Base-by-base conservation (phyloP, 2,888 invertebrate genomes). In the Athripsodes cinereus region DNA sequence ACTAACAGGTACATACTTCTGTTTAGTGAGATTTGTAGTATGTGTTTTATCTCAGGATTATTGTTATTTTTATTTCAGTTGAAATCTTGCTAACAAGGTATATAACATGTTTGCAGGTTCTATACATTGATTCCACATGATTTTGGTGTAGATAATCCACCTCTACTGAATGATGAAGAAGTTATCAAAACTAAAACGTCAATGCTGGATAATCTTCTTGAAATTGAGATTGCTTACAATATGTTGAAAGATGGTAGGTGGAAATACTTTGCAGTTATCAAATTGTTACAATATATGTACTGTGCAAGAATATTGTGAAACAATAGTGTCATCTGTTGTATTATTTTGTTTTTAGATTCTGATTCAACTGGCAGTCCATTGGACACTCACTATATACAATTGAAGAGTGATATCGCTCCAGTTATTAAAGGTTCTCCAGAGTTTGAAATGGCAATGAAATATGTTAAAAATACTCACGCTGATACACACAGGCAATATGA, bases 81-180 rank as follows among this genome's bases (percentile, higher is more conserved):
- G 16, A n/a, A 16, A 16, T 40, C 13, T n/a, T 40, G 13, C 5
- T 47, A 20, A n/a, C n/a, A n/a, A n/a, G 2, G 19, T 47, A 5
- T 19, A 3, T 47, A 21, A 47, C 8, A 20, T 47, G 2, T 47
- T 47, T 46, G 8, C 51, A 79, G 83, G 64, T 99, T 99, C 75
- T 99, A 94, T 72, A 96, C 97, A 0, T 76, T 96, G 52, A 89
- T 99, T 62, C 99, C 99, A 0, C 99, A 99, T 71, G 88, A 89
- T 67, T 97, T 96, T 71, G 98, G 98, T 1, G 73, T 91, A 40
- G 80, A 85, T 16, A 86, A 85, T 65, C 91, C 95, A 0, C 92
- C 92, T 1, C 69, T 95, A 44, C 78, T 99, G 52, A 84, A 93
- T 66, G 86, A 86, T 19, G 69, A 79, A 3, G 90, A 91, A 51